A percentile compares a stretch with the other conserved stretches of the same genome.
Evolutionary conservation across 1,140 invertebrate genomes (phyloP).

Genomic region (Polypedilum vanderplanki): DNA sequence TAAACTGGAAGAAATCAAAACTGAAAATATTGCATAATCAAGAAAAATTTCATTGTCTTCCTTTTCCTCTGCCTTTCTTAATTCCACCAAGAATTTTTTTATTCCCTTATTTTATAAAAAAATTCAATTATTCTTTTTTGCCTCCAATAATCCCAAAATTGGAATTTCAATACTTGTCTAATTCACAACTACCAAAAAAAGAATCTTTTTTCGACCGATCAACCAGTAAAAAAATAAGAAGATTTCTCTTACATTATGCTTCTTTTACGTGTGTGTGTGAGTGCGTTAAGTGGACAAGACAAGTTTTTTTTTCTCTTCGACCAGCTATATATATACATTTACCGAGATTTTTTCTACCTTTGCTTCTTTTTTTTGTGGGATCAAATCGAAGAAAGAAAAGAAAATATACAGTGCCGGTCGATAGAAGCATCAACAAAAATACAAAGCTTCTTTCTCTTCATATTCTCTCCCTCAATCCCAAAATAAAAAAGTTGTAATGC

Average conservation of each 20-base stretch:
- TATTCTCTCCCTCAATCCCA: background rate
- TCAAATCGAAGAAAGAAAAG: background rate
- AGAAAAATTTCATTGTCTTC: background rate
- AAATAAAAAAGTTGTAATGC: background rate
- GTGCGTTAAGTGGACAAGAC: slow-evolving; percentile 26
- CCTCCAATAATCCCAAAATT: background rate
- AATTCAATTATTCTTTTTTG: background rate
- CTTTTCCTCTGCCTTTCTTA: background rate
- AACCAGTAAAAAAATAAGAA: background rate
- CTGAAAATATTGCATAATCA: background rate
- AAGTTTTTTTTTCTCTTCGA: background rate
- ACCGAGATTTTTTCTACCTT: slow-evolving; percentile 1
- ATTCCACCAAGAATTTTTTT: slow-evolving; percentile 19
- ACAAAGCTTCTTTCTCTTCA: background rate
- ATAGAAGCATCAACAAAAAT: background rate
- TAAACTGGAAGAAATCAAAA: background rate
- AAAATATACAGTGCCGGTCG: background rate
- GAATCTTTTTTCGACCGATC: slow-evolving; percentile 2
- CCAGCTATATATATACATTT: background rate
- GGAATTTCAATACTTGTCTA: background rate
- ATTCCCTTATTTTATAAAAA: background rate
- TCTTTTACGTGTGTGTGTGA: background rate
- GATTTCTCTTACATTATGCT: background rate
- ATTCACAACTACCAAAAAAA: background rate
- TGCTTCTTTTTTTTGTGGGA: background rate